Percentiles rank a stretch among this genome's conserved stretches.
Evolutionary conservation across 2,113 vertebrate species (phyloP).

Genomic region (Rafetus swinhoei): DNA sequence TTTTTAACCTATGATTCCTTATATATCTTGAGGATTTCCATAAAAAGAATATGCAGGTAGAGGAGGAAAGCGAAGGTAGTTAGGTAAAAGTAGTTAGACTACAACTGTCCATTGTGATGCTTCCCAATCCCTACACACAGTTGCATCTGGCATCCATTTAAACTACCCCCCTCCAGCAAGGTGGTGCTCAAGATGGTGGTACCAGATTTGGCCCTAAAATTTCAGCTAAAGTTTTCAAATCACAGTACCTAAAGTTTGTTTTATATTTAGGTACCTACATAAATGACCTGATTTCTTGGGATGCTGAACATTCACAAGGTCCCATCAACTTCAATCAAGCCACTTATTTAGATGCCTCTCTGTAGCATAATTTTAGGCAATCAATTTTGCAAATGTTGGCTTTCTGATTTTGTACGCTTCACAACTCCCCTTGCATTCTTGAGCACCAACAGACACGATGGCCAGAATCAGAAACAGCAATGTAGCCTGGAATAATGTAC

Average conservation of each 20-base stretch:
- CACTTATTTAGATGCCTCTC: background rate
- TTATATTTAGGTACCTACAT: fast-evolving
- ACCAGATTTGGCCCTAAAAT: fast-evolving
- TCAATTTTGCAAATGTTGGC: background rate
- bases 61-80: background rate
- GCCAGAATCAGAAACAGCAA: fast-evolving
- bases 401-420: too few relatives aligned
- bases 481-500: background rate
- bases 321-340: background rate
- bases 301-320: background rate
- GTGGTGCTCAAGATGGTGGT: fast-evolving
- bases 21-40: background rate
- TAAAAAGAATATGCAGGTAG: background rate
- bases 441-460: fast-evolving
- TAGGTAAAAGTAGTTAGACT: background rate
- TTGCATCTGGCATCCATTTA: fast-evolving
- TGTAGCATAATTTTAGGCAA: background rate
- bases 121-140: background rate
- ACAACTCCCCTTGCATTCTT: background rate
- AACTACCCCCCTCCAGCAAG: background rate
- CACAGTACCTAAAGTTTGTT: fast-evolving
- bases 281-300: fast-evolving
- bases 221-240: fast-evolving
- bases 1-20: background rate
- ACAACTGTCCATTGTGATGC: background rate